These are phyloP conservation scores for Gallirallus australis DNA, from an alignment of 2,797 vertebrate genomes.

Conservation along the genomic window DNA sequence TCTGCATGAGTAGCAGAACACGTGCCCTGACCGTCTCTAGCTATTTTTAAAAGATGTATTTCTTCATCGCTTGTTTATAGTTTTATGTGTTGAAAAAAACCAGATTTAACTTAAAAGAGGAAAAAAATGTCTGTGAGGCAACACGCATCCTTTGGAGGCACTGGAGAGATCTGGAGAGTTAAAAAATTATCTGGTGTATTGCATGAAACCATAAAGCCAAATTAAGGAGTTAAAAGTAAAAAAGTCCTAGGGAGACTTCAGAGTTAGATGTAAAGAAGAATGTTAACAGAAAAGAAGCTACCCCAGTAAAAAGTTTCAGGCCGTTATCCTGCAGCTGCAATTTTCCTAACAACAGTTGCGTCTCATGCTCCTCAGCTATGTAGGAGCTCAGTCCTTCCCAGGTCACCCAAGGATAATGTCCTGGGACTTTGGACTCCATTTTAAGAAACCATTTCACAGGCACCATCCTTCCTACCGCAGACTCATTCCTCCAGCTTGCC, in stretches of 20 bases:
- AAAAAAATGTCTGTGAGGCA: constrained; percentile 26
- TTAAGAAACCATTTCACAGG: constrained; percentile 26
- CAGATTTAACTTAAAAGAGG: constrained; percentile 30
- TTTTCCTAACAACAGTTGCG: constrained; percentile 22
- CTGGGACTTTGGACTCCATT: constrained; percentile 3
- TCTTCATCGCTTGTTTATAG: constrained; percentile 52
- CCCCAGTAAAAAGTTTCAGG: neutral
- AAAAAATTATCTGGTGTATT: neutral
- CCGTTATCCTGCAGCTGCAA: constrained; percentile 3
- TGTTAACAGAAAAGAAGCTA: neutral
- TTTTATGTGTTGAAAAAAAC: neutral
- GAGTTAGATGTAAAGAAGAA: constrained; percentile 17
- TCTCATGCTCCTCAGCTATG: neutral
- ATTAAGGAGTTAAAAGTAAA: neutral
- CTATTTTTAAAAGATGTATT: constrained; percentile 62
- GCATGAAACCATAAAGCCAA: neutral
- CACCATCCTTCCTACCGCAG: constrained; percentile 8
- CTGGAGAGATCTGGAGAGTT: constrained; percentile 12
- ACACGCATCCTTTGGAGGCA: constrained; percentile 9
- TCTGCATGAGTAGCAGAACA: constrained; percentile 53
- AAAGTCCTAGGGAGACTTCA: neutral
- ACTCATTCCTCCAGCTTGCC: constrained; percentile 31
- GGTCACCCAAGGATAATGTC: constrained; percentile 64
- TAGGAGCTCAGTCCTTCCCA: constrained; percentile 1
- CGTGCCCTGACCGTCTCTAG: constrained; percentile 26